Base-by-base conservation (phyloP, 2,113 vertebrate genomes). In the Sylvilagus bachmani region DNA sequence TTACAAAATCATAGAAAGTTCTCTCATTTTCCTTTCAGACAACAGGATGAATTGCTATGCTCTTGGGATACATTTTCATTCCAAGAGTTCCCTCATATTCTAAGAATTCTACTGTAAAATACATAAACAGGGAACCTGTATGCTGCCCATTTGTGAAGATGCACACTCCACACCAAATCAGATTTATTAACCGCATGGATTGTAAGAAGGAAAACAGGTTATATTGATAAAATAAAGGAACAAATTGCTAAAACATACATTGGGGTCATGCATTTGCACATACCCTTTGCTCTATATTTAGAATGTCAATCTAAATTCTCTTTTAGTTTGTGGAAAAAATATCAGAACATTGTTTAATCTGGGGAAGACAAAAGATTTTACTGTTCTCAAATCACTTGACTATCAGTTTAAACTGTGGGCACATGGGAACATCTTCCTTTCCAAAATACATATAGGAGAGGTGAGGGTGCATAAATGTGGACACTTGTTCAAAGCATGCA, bases 21-120 rank as follows among this genome's bases (percentile, higher is more conserved):
- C 17, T 62, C 27, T 74, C 16, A 9, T 86, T 93, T 94, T 84
- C 4, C 62, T 89, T 93, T 91, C 9, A 62, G 14, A 44, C 6
- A 7, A 36, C 44, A 92, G 33, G 0, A 27, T 2, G n/a, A 21
- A 21, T 86, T 85, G 74, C 16, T 79, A 16, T 17, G 38, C 4
- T 70, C 27, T 44, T 49, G 36, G 22, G 10, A 0, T 44, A 21
- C 33, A 81, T 84, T 88, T 58, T 58, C 14, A 58, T 58, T 58
- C 55, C 19, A 58, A 58, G 55, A 21, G 6, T 14, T 58, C 14
- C 55, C 55, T 78, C 24, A 87, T 44, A 44, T 82, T 93, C 49
- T 29, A 44, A 38, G 73, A 38, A 7, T 82, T 85, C 36, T 78
- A 64, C 69, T 84, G 3, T 70, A 3, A 1, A 36, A 36, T 11